Percentiles rank a stretch among this genome's conserved stretches.
These are phyloP conservation scores for Andrena marginata DNA, from an alignment of 2,888 invertebrate genomes.

Conservation along the genomic window DNA sequence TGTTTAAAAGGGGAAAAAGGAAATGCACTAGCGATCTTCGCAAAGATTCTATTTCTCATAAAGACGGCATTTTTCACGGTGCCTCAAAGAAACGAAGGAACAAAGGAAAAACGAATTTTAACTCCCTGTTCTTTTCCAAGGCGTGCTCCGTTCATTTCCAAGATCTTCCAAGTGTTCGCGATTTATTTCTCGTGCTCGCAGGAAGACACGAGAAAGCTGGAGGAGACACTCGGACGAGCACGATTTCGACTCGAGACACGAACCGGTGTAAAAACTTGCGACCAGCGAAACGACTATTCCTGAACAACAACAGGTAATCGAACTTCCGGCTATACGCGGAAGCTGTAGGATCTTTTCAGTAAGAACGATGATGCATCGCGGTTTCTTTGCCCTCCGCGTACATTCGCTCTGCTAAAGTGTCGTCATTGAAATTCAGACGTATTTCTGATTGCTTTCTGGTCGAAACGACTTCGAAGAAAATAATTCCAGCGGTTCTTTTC, in stretches of 20 bases:
- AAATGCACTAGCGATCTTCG: background rate
- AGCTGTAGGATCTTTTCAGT: background rate
- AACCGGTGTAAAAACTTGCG: slow-evolving; percentile 3
- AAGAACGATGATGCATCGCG: slow-evolving; percentile 34
- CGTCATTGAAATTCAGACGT: slow-evolving; percentile 35
- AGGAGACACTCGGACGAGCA: slow-evolving; percentile 2
- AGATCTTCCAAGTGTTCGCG: background rate
- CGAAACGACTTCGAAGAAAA: background rate
- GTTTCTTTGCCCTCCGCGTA: background rate
- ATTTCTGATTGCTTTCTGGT: background rate
- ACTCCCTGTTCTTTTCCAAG: background rate
- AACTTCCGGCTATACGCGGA: background rate
- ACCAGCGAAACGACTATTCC: background rate
- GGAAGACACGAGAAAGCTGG: background rate
- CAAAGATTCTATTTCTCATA: background rate
- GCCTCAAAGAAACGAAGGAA: background rate
- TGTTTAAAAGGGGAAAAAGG: background rate
- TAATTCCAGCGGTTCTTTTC: background rate
- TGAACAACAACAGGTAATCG: slow-evolving; percentile 14
- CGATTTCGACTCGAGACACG: slow-evolving; percentile 6
- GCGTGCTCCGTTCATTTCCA: slow-evolving; percentile 7
- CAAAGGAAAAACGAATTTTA: background rate
- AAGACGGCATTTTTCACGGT: background rate
- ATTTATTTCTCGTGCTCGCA: background rate
- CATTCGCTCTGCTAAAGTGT: background rate